Evolutionary conservation across 2,113 vertebrate genomes (phyloP).

Genomic region (Lynx canadensis): DNA sequence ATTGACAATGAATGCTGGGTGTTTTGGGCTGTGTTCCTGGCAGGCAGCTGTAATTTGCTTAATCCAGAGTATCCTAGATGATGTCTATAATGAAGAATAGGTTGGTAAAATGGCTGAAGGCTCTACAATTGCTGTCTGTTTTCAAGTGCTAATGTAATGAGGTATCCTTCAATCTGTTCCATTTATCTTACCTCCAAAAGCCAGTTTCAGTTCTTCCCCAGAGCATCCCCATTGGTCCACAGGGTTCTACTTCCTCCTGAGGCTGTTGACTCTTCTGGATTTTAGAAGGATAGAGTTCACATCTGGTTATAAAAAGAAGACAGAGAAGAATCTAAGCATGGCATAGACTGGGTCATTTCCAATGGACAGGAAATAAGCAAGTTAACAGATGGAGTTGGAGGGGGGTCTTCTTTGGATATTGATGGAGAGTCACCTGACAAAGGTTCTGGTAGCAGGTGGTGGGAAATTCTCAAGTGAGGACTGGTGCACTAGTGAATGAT

Average conservation of each 20-base stretch:
- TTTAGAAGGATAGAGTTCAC: not conserved
- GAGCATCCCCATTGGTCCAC: not conserved
- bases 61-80: constrained; percentile 87
- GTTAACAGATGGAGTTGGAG: not conserved
- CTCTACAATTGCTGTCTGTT: not conserved
- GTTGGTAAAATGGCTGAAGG: not conserved
- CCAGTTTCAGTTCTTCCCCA: not conserved
- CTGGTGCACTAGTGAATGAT: not conserved
- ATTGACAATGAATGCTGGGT: constrained; percentile 88
- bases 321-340: not conserved
- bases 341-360: not conserved
- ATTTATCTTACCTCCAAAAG: not conserved
- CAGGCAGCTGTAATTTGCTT: constrained; percentile 90
- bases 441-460: not conserved
- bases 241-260: not conserved
- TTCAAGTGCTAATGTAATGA: not conserved
- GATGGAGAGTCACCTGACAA: not conserved
- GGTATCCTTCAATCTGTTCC: not conserved
- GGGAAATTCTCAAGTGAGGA: not conserved
- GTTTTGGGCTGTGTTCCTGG: constrained; percentile 91
- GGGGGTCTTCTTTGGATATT: not conserved
- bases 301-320: not conserved
- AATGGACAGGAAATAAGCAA: not conserved
- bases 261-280: not conserved
- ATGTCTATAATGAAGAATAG: not conserved